These are phyloP conservation scores for Suncus etruscus DNA, from an alignment of 2,113 vertebrate genomes.

Conservation along the genomic window DNA sequence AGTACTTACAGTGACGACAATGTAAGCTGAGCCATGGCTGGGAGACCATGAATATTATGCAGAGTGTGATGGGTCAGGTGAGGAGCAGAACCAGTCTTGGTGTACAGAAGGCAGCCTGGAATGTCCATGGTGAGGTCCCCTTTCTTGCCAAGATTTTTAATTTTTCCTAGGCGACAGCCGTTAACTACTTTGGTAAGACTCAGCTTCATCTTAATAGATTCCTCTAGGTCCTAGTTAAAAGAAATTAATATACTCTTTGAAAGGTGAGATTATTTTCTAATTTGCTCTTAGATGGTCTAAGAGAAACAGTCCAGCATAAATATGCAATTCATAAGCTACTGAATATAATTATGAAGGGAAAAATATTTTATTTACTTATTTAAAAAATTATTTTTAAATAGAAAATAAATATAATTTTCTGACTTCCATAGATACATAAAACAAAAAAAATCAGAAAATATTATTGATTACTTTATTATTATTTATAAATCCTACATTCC, in stretches of 20 bases:
- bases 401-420: conserved; percentile 10
- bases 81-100: conserved; percentile 92
- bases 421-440: background rate
- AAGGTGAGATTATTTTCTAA: background rate
- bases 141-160: conserved; percentile 88
- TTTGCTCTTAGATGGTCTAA: conserved; percentile 3
- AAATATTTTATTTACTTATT: background rate
- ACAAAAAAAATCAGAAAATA: background rate
- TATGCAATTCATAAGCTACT: background rate
- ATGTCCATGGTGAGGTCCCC: conserved; percentile 88
- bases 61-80: conserved; percentile 94
- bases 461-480: conserved; percentile 15
- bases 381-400: background rate
- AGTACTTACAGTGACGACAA: conserved; percentile 91
- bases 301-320: background rate
- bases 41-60: conserved; percentile 87
- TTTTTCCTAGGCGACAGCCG: conserved; percentile 90
- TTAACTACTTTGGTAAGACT: conserved; percentile 88
- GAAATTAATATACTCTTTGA: conserved; percentile 5
- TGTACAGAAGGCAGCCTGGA: conserved; percentile 95
- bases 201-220: conserved; percentile 88
- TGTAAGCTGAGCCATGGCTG: conserved; percentile 91
- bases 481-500: no score
- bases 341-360: conserved; percentile 20
- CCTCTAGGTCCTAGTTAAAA: conserved; percentile 39